Percentiles rank a stretch among this genome's conserved stretches.
Conservation (phyloP, 2,888 invertebrate genomes). For the Euspilapteryx auroguttella region DNA sequence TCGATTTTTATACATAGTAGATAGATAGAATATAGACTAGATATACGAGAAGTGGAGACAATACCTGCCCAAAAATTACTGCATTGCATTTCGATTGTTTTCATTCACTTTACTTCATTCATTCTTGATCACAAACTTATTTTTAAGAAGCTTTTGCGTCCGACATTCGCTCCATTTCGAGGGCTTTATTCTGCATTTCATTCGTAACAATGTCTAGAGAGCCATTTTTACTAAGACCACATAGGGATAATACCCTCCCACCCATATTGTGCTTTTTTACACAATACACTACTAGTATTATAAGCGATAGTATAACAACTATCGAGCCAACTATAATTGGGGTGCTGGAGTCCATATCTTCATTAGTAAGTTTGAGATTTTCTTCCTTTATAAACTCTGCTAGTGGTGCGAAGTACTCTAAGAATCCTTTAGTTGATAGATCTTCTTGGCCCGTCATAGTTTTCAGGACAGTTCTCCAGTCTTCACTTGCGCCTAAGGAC, state of each 20-base stretch:
- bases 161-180: too few species aligned
- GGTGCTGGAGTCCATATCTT: conserved; percentile 32
- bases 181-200: conserved; percentile 28
- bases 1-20: too few species aligned
- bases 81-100: too few species aligned
- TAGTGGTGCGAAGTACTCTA: conserved; percentile 35
- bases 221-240: conserved; percentile 43
- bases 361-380: conserved; percentile 16
- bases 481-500: conserved; percentile 43
- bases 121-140: too few species aligned
- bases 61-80: too few species aligned
- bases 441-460: conserved; percentile 42
- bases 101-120: too few species aligned
- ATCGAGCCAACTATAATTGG: conserved; percentile 39
- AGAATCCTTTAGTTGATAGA: conserved; percentile 35
- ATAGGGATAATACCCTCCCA: conserved; percentile 26
- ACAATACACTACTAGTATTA: conserved; percentile 38
- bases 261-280: conserved; percentile 31
- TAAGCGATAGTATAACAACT: conserved; percentile 26
- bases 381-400: conserved; percentile 26
- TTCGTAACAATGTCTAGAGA: conserved; percentile 44
- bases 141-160: too few species aligned
- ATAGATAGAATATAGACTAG: too few species aligned
- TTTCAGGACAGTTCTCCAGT: conserved; percentile 40
- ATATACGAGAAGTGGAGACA: too few species aligned